A percentile compares a stretch with the other conserved stretches of the same genome.
These are phyloP conservation scores for Cepphus grylle DNA, from an alignment of 2,113 vertebrate species.

Conservation along the genomic window DNA sequence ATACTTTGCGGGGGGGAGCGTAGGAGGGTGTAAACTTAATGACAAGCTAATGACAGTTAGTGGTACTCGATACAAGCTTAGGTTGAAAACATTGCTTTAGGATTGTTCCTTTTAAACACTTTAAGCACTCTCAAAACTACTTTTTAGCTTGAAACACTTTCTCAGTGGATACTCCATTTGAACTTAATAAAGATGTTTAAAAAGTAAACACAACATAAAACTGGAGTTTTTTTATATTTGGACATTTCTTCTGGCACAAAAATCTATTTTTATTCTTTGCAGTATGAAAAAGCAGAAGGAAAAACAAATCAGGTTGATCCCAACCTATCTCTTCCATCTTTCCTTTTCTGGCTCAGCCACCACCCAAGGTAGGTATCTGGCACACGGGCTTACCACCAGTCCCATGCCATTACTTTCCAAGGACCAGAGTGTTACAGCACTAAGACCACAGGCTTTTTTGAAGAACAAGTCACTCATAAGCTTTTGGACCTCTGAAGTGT, in stretches of 20 bases:
- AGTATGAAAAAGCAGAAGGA: background rate
- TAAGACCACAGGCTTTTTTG: background rate
- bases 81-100: background rate
- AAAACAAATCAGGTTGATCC: background rate
- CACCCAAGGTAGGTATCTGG: background rate
- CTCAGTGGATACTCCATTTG: background rate
- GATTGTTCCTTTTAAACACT: background rate
- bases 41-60: background rate
- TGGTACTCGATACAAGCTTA: background rate
- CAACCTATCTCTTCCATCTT: background rate
- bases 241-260: background rate
- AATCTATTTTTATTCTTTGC: background rate
- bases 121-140: background rate
- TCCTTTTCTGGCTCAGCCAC: background rate
- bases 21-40: background rate
- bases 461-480: background rate
- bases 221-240: fast-evolving
- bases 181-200: background rate
- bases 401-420: background rate
- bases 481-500: background rate
- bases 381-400: background rate
- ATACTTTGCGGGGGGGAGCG: fast-evolving
- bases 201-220: background rate
- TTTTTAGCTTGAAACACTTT: background rate
- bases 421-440: background rate